These are phyloP conservation scores for Thaumatotibia leucotreta DNA, from an alignment of 1,140 invertebrate genomes.

Conservation along the genomic window DNA sequence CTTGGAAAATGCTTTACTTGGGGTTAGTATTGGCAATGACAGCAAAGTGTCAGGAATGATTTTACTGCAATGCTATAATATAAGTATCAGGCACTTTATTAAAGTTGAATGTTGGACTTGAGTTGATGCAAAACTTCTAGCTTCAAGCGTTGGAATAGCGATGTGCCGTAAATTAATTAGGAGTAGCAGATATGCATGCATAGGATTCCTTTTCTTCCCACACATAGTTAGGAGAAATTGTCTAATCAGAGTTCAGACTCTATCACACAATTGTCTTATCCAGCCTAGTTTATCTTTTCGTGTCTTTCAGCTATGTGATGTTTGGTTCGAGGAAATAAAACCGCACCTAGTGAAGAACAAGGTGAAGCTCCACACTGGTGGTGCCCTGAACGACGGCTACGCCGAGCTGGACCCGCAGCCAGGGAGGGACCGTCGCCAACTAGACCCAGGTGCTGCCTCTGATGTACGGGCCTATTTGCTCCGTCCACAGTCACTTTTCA, in stretches of 20 bases:
- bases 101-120: no score
- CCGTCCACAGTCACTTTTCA: constrained; percentile 20
- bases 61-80: background rate
- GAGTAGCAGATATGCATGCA: no score
- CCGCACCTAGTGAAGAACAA: constrained; percentile 61
- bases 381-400: constrained; percentile 10
- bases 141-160: no score
- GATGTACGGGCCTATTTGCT: constrained; percentile 52
- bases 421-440: constrained; percentile 34
- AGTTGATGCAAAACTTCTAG: no score
- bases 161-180: no score
- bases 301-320: constrained; percentile 56
- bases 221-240: no score
- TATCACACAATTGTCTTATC: background rate
- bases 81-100: background rate
- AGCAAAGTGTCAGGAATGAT: background rate
- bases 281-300: background rate
- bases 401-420: constrained; percentile 20
- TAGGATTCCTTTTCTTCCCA: no score
- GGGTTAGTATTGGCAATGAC: constrained; percentile 36
- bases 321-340: constrained; percentile 69
- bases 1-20: constrained; percentile 61
- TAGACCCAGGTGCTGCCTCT: constrained; percentile 64
- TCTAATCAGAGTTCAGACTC: no score
- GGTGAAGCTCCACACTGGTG: constrained; percentile 58